These are phyloP conservation scores for Chymomyza fuscimana DNA, from an alignment of 2,888 invertebrate genomes.

Conservation along the genomic window DNA sequence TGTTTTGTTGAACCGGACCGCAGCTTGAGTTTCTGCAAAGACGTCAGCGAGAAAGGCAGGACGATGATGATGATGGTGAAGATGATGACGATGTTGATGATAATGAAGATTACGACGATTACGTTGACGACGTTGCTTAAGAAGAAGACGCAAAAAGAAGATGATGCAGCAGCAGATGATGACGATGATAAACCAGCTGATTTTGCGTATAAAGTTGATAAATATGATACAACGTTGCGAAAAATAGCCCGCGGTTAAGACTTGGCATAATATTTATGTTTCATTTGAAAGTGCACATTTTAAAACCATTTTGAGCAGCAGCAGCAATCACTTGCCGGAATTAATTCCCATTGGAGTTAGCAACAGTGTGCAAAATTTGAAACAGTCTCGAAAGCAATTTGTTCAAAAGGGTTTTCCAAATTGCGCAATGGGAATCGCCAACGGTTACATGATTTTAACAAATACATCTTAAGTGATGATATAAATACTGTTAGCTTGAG, in stretches of 20 bases:
- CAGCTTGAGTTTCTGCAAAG: slow-evolving; percentile 8
- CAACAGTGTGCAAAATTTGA: not conserved
- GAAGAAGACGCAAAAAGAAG: not conserved
- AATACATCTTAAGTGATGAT: not conserved
- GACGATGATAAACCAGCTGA: not conserved
- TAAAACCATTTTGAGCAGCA: slow-evolving; percentile 31
- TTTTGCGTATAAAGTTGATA: not conserved
- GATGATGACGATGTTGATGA: no score
- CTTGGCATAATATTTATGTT: slow-evolving; percentile 56
- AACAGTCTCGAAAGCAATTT: not conserved
- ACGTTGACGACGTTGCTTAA: not conserved
- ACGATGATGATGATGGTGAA: not conserved
- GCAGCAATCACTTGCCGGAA: slow-evolving; percentile 35
- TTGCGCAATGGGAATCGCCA: not conserved
- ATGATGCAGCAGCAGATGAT: not conserved
- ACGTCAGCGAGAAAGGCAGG: not conserved
- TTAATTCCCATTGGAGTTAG: slow-evolving; percentile 30
- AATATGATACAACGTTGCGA: not conserved
- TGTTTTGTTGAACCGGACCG: not conserved
- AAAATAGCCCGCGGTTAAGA: slow-evolving; percentile 30
- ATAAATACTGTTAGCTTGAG: not conserved
- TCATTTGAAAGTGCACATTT: slow-evolving; percentile 54
- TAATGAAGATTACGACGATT: not conserved
- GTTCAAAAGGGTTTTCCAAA: not conserved
- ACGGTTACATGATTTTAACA: not conserved